Conservation (phyloP, 2,113 vertebrate genomes). For the Takifugu bimaculatus region DNA sequence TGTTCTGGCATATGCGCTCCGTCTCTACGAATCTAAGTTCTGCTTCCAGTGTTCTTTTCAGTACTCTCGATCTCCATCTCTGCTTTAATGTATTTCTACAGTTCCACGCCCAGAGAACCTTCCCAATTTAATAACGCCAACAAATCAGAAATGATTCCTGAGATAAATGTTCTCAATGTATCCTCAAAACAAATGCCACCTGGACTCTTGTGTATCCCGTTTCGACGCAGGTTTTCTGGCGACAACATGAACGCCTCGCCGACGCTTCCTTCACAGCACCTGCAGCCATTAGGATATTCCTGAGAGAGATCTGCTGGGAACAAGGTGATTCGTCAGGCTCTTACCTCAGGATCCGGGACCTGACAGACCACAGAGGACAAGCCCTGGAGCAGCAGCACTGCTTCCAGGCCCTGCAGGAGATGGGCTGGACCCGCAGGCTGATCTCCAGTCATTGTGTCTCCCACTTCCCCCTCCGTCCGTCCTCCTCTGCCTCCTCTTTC, state of each 20-base stretch:
- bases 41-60: not conserved
- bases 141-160: no score
- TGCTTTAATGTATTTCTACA: conserved; percentile 2
- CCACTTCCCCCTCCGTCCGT: conserved; percentile 45
- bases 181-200: not conserved
- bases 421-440: conserved; percentile 56
- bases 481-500: conserved; percentile 39
- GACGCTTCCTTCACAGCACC: not conserved
- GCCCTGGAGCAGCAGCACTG: conserved; percentile 70
- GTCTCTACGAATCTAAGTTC: not conserved
- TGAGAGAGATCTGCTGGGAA: conserved; percentile 37
- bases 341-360: conserved; percentile 79
- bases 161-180: no score
- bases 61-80: not conserved
- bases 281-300: conserved; percentile 19
- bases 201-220: no score
- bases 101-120: conserved; percentile 4
- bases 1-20: no score
- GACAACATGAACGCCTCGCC: no score
- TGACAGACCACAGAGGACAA: conserved; percentile 70
- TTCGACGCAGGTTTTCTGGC: no score
- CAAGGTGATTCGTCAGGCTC: conserved; percentile 33
- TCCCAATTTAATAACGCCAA: no score
- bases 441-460: conserved; percentile 68
- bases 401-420: conserved; percentile 56